These are phyloP conservation scores for Chaetoderma sp. DNA, from an alignment of 2,888 invertebrate species.

Conservation along the genomic window DNA sequence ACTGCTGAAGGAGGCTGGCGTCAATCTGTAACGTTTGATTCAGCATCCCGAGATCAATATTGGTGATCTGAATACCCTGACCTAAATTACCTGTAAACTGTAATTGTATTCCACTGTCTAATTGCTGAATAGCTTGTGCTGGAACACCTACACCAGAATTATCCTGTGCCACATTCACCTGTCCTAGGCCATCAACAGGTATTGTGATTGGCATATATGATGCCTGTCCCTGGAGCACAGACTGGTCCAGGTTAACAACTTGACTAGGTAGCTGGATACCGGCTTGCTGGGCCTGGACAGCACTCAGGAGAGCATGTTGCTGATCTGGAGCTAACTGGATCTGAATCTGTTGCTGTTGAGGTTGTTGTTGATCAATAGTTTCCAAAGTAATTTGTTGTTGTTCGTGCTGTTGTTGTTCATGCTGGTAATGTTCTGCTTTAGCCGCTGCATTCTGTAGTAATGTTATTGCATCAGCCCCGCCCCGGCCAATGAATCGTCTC, in stretches of 20 bases:
- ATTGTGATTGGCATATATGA: too few relatives aligned
- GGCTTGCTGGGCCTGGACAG: not conserved
- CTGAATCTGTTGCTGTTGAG: not conserved
- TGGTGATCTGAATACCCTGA: slow-evolving; percentile 68
- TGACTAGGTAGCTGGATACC: slow-evolving; percentile 32
- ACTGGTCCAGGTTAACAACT: slow-evolving; percentile 50
- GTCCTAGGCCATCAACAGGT: slow-evolving; percentile 51
- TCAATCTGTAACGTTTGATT: slow-evolving; percentile 71
- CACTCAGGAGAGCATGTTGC: not conserved
- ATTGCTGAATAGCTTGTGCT: slow-evolving; percentile 58
- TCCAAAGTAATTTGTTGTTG: not conserved
- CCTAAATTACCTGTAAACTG: slow-evolving; percentile 63
- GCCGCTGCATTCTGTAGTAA: not conserved
- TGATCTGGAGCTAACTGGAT: not conserved
- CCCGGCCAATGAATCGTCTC: slow-evolving; percentile 22
- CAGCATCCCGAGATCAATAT: slow-evolving; percentile 66
- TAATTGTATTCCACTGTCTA: slow-evolving; percentile 67
- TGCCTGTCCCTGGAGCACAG: slow-evolving; percentile 48
- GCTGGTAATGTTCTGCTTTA: slow-evolving; percentile 5
- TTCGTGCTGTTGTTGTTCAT: slow-evolving; percentile 12
- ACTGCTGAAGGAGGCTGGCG: slow-evolving; percentile 70
- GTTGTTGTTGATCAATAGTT: not conserved
- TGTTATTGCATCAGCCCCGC: not conserved
- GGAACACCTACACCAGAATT: slow-evolving; percentile 27
- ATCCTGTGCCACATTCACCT: not conserved